phyloP scores from a whole-genome alignment of 1,140 invertebrate species.

The Chironomus tepperi region DNA sequence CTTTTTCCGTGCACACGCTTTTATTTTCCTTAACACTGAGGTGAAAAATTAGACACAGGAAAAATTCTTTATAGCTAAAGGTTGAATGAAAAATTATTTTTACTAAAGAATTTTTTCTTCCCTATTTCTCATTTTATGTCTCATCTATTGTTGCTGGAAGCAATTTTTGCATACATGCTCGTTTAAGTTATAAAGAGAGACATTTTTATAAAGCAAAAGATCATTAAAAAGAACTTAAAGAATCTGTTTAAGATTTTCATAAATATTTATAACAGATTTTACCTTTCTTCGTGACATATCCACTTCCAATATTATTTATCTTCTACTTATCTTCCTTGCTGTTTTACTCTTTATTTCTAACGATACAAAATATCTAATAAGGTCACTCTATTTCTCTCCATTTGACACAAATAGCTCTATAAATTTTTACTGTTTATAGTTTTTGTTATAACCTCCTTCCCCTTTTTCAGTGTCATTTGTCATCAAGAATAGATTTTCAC shows the following conservation, averaged over 20 bases:
- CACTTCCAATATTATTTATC: too few relatives aligned
- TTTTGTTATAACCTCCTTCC: not conserved
- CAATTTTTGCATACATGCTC: not conserved
- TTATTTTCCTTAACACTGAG: not conserved
- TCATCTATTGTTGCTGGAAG: not conserved
- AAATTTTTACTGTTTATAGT: not conserved
- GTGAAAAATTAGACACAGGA: slow-evolving; percentile 1
- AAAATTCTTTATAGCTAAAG: not conserved
- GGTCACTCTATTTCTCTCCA: not conserved
- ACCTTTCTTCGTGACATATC: too few relatives aligned
- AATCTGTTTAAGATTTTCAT: not conserved
- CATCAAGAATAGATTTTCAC: slow-evolving; percentile 1
- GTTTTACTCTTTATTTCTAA: too few relatives aligned
- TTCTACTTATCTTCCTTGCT: too few relatives aligned
- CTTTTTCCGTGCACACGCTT: not conserved
- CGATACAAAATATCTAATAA: not conserved
- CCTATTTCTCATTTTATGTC: not conserved
- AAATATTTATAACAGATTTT: not conserved
- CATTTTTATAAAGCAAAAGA: not conserved
- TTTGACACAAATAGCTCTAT: slow-evolving; percentile 12
- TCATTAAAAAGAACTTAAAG: not conserved
- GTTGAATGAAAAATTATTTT: not conserved
- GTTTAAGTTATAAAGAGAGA: not conserved
- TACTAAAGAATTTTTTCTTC: not conserved
- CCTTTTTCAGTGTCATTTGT: not conserved